Percentiles rank a stretch among this genome's conserved stretches.
Evolutionary conservation across 2,888 invertebrate genomes (phyloP).

Genomic region (Leucophenga montana): DNA sequence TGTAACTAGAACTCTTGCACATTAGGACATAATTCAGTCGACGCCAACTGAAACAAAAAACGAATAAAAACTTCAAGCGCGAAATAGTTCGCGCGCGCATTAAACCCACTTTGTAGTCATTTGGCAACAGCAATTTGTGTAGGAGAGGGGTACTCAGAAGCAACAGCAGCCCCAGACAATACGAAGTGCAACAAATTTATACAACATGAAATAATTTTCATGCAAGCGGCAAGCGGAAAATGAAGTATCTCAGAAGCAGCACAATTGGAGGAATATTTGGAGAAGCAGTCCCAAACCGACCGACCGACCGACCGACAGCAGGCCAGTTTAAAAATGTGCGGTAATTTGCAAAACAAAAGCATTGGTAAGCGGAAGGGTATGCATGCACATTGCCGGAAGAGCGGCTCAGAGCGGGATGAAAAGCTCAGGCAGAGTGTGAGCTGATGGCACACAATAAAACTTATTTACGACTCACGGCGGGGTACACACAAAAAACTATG

Average conservation of each 20-base stretch:
- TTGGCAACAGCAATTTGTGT: slow-evolving; percentile 48
- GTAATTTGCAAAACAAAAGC: slow-evolving; percentile 63
- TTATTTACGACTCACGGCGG: slow-evolving; percentile 67
- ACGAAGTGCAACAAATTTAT: slow-evolving; percentile 35
- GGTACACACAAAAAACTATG: slow-evolving; percentile 5
- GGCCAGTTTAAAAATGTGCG: slow-evolving; percentile 44
- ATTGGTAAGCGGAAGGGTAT: slow-evolving; percentile 48
- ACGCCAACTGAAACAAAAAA: slow-evolving; percentile 41
- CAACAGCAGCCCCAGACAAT: slow-evolving; percentile 4
- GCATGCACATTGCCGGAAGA: slow-evolving; percentile 26
- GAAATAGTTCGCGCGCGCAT: slow-evolving; percentile 22
- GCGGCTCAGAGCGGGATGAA: no score
- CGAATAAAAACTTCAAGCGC: slow-evolving; percentile 18
- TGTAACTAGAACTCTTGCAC: slow-evolving; percentile 34
- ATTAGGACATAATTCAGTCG: slow-evolving; percentile 64
- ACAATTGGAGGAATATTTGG: not conserved
- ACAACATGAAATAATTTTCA: slow-evolving; percentile 38
- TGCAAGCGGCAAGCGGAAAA: slow-evolving; percentile 6
- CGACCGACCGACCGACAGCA: not conserved
- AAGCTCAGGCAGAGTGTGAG: slow-evolving; percentile 3
- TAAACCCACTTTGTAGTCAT: slow-evolving; percentile 65
- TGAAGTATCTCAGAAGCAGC: not conserved
- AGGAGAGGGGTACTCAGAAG: not conserved
- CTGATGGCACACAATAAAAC: slow-evolving; percentile 62
- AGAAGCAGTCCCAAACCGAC: not conserved